Base-by-base conservation (phyloP, 2,888 invertebrate species). In the Phymatocera aterrima region DNA sequence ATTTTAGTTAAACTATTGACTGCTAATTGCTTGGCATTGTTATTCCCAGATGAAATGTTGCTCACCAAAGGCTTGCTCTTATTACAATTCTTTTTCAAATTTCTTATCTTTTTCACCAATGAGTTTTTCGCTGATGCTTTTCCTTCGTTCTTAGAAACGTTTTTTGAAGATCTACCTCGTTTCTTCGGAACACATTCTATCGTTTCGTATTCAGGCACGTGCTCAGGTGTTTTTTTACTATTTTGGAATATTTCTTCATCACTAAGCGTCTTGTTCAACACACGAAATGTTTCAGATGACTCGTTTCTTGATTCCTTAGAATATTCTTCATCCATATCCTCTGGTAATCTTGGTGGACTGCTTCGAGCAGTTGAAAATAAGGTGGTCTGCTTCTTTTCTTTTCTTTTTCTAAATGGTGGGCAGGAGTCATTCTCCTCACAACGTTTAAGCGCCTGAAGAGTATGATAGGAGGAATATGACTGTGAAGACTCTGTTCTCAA, bases 31-130 rank as follows among this genome's bases (percentile, higher is more conserved):
- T 15, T 34, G 2, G 8, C 34, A n/a, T 72, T 72, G 12, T 31
- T 72, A 34, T 40, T 60, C 34, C 28, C 43, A 40, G 75, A n/a
- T 2, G 15, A 5, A 8, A 40, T 15, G 1, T 24, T 75, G 1
- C 24, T 31, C n/a, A 60, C 46, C 24, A 48, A 10, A 24, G 37
- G 60, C 43, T 75, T 37, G 5, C 24, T n/a, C 6, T 57, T 34
- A 8, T 60, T 79, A 60, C 78, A 82, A 6, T 46, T 83, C 61
- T 80, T 86, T 40, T 82, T 84, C 8, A 87, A 79, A 37, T 79
- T 83, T 40, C 77, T 79, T 10, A 87, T 57, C 65, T 85, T 87
- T 12, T 78, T 81, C 21, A 86, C 77, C 21, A 86, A 77, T 6
- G 80, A 82, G 12, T 80, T 79, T 54, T 78, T 78, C 1, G 48